A percentile compares a stretch with the other conserved stretches of the same genome.
phyloP scores from a whole-genome alignment of 2,113 vertebrate species.

The Microtus oregoni region DNA sequence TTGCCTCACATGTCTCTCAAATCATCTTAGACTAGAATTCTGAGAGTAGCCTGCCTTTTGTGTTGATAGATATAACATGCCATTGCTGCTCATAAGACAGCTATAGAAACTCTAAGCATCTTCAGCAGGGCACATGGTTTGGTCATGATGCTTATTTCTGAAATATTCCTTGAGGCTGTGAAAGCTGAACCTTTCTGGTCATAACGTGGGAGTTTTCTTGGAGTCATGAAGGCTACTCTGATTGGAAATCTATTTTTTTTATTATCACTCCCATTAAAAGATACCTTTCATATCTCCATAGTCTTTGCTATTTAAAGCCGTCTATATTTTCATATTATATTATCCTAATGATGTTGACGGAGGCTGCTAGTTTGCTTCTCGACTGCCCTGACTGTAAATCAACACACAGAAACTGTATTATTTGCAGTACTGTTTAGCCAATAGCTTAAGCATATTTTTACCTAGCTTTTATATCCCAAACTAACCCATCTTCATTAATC shows the following conservation, averaged over 20 bases:
- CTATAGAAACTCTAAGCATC: background rate
- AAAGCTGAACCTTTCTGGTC: background rate
- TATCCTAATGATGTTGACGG: background rate
- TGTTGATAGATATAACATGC: background rate
- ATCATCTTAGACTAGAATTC: background rate
- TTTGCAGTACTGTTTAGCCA: too few species aligned
- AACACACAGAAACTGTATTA: too few species aligned
- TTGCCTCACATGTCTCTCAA: conserved; percentile 16
- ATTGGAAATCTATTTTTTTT: background rate
- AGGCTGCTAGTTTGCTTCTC: too few species aligned
- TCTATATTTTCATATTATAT: background rate
- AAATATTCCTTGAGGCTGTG: background rate
- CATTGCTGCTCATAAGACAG: background rate
- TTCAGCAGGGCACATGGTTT: background rate
- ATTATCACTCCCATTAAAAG: background rate
- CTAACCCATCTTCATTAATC: too few species aligned
- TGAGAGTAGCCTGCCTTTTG: background rate
- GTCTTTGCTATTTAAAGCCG: background rate
- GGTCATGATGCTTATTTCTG: background rate
- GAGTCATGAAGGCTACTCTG: background rate
- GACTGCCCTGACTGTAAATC: too few species aligned
- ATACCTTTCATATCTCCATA: background rate
- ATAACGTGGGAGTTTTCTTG: background rate
- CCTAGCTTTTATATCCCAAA: too few species aligned
- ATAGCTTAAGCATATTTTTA: too few species aligned